phyloP scores from a whole-genome alignment of 2,113 vertebrate species.

The Epinephelus cyanopodus region DNA sequence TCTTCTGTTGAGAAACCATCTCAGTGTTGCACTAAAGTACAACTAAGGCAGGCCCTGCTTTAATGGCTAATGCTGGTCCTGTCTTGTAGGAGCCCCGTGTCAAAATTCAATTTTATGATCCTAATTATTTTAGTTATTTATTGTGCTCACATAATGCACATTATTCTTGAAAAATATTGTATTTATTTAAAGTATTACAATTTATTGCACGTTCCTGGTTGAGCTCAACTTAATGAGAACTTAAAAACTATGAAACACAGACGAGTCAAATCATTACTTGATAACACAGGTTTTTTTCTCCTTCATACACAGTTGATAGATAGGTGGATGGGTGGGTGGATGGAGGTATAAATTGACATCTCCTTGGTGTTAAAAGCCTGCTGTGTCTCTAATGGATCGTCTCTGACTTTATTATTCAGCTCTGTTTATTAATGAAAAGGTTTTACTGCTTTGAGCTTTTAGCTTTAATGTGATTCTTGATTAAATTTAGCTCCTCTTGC shows the following conservation, averaged over 20 bases:
- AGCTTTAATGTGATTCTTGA: slow-evolving; percentile 65
- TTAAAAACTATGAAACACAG: background rate
- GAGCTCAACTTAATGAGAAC: too few relatives aligned
- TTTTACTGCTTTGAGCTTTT: slow-evolving; percentile 57
- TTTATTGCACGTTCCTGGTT: too few relatives aligned
- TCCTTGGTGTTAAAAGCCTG: slow-evolving; percentile 51
- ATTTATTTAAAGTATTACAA: background rate
- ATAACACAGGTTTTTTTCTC: slow-evolving; percentile 16
- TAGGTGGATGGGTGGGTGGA: background rate
- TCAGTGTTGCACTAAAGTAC: too few relatives aligned
- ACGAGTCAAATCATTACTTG: slow-evolving; percentile 1
- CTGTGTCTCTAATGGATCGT: slow-evolving; percentile 56
- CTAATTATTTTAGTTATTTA: background rate
- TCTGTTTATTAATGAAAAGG: slow-evolving; percentile 58
- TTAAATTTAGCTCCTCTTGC: slow-evolving; percentile 48
- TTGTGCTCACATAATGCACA: background rate
- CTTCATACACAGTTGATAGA: slow-evolving; percentile 18
- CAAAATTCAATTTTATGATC: too few relatives aligned
- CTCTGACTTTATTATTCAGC: slow-evolving; percentile 60
- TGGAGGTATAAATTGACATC: slow-evolving; percentile 40
- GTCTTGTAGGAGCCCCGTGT: background rate
- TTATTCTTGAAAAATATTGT: background rate
- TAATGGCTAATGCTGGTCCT: background rate
- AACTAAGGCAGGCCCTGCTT: background rate
- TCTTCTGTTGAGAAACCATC: background rate